Evolutionary conservation across 64 coral and sea anemone genomes (phyloP), one percentile per base, ranked within the genome.

Genomic region (Anthopleura sola): DNA sequence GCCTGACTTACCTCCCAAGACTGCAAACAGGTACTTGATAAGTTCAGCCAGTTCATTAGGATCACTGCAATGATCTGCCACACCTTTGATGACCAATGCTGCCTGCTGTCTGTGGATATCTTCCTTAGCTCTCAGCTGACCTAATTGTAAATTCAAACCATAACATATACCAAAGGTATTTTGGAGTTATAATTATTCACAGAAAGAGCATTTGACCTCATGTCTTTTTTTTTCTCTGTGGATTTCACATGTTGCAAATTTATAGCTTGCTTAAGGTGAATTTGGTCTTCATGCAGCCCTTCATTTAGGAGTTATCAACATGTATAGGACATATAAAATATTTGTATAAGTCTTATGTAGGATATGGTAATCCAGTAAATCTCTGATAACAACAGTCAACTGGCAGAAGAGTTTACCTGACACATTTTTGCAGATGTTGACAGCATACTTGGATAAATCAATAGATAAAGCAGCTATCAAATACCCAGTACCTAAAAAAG

Each of bases 21-120:
- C 90, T 88, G 31, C 90, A 82, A 92, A 85, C n/a, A 99, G 71
- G 80, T 89, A 89, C 31, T 95, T 87, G 24, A 99, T 60, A 9
- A 99, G 87, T 13, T 92, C 93, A 29, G 88, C 80, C 29, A 99
- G 19, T 39, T 89, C 84, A 38, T 77, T 89, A 57, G 92, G 90
- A 81, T 99, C 97, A 88, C 97, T 92, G 47, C 97, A 99, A 36
- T 95, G 97, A 83, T 92, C 86, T n/a, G 93, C 86, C 56, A 99
- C 84, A 15, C 92, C 87, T 55, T 95, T 87, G n/a, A 99, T 20
- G 19, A 94, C 80, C 9, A 60, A 60, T 2, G 77, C 51, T 37
- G 97, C 90, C 83, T 92, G 87, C 55, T 92, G 78, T 77, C 85
- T 83, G 76, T 91, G 91, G 24, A 66, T 36, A 10, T 99, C 97